Evolutionary conservation across 2,888 invertebrate species (phyloP).

Genomic region (Blastobasis adustella): DNA sequence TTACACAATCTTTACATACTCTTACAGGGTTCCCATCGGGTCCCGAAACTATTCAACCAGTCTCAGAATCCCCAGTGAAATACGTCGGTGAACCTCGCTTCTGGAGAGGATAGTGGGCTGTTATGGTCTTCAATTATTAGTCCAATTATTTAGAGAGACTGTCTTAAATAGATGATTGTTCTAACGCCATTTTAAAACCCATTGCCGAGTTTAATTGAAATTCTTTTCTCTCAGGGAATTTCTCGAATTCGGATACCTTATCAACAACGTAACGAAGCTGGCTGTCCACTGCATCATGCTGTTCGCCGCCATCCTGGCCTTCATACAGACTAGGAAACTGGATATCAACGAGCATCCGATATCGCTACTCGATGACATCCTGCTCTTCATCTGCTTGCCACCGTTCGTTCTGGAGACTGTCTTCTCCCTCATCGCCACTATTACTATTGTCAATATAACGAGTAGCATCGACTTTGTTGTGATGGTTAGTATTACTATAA

Average conservation of each 20-base stretch:
- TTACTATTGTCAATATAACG: conserved; percentile 64
- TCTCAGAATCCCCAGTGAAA: no score
- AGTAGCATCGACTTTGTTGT: conserved; percentile 68
- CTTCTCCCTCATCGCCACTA: conserved; percentile 80
- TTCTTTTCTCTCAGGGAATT: conserved; percentile 46
- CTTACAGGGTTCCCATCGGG: not conserved
- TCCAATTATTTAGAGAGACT: no score
- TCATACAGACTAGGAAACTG: conserved; percentile 77
- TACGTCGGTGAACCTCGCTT: no score
- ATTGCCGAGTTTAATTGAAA: not conserved
- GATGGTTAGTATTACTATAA: conserved; percentile 56
- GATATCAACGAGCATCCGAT: conserved; percentile 79
- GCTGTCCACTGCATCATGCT: conserved; percentile 73
- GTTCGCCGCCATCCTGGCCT: conserved; percentile 75
- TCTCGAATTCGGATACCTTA: conserved; percentile 57
- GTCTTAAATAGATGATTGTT: no score
- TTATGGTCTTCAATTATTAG: no score
- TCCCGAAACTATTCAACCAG: no score
- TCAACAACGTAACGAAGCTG: conserved; percentile 70
- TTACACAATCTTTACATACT: conserved; percentile 1
- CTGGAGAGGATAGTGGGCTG: no score
- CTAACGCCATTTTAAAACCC: no score
- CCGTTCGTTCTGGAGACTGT: conserved; percentile 83
- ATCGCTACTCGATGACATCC: conserved; percentile 79
- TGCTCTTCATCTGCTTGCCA: conserved; percentile 82